phyloP scores from a whole-genome alignment of 2,888 invertebrate genomes.

The Chrysolina haemoptera region DNA sequence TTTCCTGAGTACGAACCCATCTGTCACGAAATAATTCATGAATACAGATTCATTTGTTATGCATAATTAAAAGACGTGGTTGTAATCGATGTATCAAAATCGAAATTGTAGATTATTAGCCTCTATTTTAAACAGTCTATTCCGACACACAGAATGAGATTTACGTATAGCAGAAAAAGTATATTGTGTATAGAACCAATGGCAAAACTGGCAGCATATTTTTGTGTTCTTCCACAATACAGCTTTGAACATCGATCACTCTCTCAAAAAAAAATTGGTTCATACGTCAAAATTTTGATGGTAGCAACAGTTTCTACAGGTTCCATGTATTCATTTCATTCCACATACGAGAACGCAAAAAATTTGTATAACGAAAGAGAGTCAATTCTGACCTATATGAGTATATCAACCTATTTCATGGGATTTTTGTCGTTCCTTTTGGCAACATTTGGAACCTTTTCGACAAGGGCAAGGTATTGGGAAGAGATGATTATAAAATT shows the following conservation, averaged over 20 bases:
- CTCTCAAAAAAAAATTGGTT: background rate
- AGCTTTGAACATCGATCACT: background rate
- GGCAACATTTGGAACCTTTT: background rate
- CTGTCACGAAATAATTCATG: too few species aligned
- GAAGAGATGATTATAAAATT: background rate
- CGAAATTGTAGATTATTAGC: background rate
- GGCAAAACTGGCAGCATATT: background rate
- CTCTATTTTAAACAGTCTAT: background rate
- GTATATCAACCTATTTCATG: background rate
- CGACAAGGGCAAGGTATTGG: conserved; percentile 1
- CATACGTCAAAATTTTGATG: background rate
- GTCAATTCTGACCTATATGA: background rate
- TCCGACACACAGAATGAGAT: background rate
- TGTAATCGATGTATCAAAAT: too few species aligned
- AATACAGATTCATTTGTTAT: too few species aligned
- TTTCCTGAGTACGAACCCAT: too few species aligned
- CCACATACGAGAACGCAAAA: background rate
- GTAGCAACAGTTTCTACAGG: background rate
- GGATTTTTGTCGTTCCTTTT: background rate
- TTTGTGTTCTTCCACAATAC: conserved; percentile 6
- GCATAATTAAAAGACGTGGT: too few species aligned
- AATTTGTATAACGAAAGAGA: background rate
- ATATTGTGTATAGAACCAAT: conserved; percentile 1
- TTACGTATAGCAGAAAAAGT: background rate
- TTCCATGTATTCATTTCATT: background rate